Evolutionary conservation across 2,797 vertebrate species (phyloP).

Genomic region (Lutjanus campechanus): DNA sequence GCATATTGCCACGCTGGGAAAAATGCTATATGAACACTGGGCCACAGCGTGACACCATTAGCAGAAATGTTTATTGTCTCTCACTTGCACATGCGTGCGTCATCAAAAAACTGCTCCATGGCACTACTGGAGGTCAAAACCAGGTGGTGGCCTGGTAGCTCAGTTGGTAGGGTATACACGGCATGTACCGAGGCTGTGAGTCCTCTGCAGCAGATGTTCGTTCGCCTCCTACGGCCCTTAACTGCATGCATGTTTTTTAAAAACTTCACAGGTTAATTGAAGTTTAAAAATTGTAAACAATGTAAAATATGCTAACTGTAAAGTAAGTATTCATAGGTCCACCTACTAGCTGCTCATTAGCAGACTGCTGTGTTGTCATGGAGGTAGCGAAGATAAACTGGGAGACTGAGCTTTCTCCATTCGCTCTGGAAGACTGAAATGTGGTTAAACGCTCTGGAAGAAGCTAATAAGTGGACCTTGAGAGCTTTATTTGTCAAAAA

Average conservation of each 20-base stretch:
- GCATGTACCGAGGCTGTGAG: no score
- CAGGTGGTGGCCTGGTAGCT: no score
- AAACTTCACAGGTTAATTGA: background rate
- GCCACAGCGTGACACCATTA: no score
- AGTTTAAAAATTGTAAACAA: background rate
- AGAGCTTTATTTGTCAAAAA: background rate
- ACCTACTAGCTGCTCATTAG: background rate
- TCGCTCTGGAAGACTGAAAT: background rate
- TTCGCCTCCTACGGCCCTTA: no score
- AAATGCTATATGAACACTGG: no score
- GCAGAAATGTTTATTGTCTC: no score
- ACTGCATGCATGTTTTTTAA: no score
- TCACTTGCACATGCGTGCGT: no score
- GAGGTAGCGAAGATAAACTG: background rate
- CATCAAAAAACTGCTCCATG: background rate
- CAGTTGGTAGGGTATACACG: no score
- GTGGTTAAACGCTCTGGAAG: background rate
- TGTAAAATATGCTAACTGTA: background rate
- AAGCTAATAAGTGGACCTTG: background rate
- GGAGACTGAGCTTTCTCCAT: background rate
- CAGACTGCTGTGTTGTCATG: background rate
- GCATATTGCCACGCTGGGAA: no score
- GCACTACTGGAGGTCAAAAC: background rate
- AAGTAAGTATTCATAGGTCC: background rate
- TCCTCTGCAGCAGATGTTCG: no score